Conservation (phyloP, 2,797 vertebrate genomes). For the Orestias chungarensis region DNA sequence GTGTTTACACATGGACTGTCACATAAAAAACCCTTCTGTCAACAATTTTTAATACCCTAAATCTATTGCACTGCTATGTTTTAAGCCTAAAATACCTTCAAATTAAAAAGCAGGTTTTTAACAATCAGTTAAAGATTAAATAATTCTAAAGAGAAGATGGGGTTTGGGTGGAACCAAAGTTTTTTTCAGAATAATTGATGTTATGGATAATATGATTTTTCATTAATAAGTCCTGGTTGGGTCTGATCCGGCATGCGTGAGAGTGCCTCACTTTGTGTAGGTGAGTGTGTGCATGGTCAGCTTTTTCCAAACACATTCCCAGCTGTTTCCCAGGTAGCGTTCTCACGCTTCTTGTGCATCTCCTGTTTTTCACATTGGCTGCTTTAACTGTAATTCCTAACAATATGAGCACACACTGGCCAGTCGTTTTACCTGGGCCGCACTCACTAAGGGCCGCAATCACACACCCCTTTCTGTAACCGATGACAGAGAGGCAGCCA, state of each 20-base stretch:
- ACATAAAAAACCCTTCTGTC: background rate
- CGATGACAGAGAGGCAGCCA: conserved; percentile 59
- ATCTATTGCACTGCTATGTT: background rate
- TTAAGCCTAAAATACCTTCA: background rate
- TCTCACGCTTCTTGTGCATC: conserved; percentile 72
- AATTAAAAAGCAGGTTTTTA: background rate
- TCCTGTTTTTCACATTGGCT: conserved; percentile 71
- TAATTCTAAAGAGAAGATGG: background rate
- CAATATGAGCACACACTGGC: conserved; percentile 32
- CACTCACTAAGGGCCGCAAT: conserved; percentile 27
- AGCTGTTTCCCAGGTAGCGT: conserved; percentile 76
- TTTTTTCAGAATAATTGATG: background rate
- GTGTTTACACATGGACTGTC: conserved; percentile 2
- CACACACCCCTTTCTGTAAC: conserved; percentile 54
- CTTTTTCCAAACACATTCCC: conserved; percentile 57
- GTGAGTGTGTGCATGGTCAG: conserved; percentile 51
- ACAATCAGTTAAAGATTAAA: background rate
- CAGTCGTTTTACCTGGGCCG: conserved; percentile 32
- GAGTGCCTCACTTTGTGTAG: conserved; percentile 37
- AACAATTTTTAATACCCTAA: background rate
- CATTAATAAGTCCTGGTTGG: conserved; percentile 37
- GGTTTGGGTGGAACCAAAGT: background rate
- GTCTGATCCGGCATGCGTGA: conserved; percentile 48
- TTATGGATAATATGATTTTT: conserved; percentile 28
- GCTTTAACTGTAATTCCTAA: conserved; percentile 61